A percentile compares a stretch with the other conserved stretches of the same genome.
These are phyloP conservation scores for Sceloporus tristichus DNA, from an alignment of 2,113 vertebrate species.

Conservation along the genomic window DNA sequence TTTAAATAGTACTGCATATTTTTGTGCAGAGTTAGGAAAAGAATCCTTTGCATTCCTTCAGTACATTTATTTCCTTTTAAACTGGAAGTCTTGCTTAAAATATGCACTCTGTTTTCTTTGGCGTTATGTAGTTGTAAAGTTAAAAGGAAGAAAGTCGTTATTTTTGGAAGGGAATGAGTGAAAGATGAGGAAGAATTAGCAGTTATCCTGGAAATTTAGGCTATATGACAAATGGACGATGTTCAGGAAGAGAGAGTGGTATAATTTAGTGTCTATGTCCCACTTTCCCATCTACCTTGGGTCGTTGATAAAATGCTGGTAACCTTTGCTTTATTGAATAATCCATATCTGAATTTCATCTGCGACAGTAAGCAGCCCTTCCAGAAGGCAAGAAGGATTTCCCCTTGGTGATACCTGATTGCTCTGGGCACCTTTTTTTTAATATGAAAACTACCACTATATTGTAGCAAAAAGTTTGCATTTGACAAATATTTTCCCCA, in stretches of 20 bases:
- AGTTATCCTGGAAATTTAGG: slow-evolving; percentile 3
- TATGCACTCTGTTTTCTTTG: slow-evolving; percentile 5
- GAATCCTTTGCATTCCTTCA: background rate
- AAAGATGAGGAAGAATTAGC: background rate
- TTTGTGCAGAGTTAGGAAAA: background rate
- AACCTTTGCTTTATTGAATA: slow-evolving; percentile 27
- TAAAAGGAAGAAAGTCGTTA: slow-evolving; percentile 3
- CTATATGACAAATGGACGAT: slow-evolving; percentile 6
- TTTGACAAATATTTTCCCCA: background rate
- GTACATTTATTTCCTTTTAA: slow-evolving; percentile 11
- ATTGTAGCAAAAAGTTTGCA: slow-evolving; percentile 34
- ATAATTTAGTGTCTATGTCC: background rate
- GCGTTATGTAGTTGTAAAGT: slow-evolving; percentile 2
- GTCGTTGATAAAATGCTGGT: slow-evolving; percentile 18
- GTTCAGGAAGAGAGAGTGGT: background rate
- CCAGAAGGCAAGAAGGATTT: slow-evolving; percentile 39
- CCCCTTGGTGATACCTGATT: slow-evolving; percentile 4
- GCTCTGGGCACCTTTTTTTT: slow-evolving; percentile 29
- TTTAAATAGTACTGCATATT: slow-evolving; percentile 25
- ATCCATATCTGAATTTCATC: slow-evolving; percentile 18
- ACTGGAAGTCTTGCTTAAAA: background rate
- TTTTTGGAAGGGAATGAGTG: slow-evolving; percentile 22
- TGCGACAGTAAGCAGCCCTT: slow-evolving; percentile 24
- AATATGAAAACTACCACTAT: slow-evolving; percentile 2
- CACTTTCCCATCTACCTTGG: background rate